phyloP scores from a whole-genome alignment of 2,113 vertebrate genomes.

The Plecotus auritus region DNA sequence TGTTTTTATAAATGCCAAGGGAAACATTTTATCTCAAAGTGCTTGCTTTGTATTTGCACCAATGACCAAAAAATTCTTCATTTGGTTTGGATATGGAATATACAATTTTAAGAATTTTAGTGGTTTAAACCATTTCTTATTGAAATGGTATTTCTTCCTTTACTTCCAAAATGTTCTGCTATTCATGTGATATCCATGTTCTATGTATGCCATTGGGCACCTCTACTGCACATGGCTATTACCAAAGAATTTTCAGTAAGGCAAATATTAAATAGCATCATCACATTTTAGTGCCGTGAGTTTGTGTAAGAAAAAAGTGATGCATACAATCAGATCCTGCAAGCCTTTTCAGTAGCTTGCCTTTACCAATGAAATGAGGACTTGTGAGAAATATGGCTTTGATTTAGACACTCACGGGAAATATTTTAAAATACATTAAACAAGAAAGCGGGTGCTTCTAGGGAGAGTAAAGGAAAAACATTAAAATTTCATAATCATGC shows the following conservation, averaged over 20 bases:
- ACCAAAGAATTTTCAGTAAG: not conserved
- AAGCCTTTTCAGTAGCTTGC: not conserved
- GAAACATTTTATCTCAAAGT: not conserved
- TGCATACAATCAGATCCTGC: not conserved
- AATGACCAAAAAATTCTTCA: not conserved
- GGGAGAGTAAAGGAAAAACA: constrained; percentile 50
- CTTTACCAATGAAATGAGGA: constrained; percentile 8
- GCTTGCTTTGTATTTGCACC: constrained; percentile 40
- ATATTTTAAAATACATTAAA: constrained; percentile 37
- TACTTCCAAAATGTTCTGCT: not conserved
- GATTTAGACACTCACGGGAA: not conserved
- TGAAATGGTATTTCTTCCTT: not conserved
- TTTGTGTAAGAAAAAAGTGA: constrained; percentile 2
- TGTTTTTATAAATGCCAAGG: constrained; percentile 7
- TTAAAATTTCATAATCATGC: constrained; percentile 51
- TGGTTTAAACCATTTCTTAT: not conserved
- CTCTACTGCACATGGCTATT: not conserved
- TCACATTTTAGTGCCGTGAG: not conserved
- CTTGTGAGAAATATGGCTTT: constrained; percentile 39
- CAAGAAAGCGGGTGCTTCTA: not conserved
- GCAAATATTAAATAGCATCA: not conserved
- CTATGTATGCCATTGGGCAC: not conserved
- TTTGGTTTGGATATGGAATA: constrained; percentile 22
- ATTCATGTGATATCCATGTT: fast-evolving
- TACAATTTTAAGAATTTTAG: constrained; percentile 18